Base-by-base conservation (phyloP, 2,113 vertebrate genomes). In the Gila orcuttii region DNA sequence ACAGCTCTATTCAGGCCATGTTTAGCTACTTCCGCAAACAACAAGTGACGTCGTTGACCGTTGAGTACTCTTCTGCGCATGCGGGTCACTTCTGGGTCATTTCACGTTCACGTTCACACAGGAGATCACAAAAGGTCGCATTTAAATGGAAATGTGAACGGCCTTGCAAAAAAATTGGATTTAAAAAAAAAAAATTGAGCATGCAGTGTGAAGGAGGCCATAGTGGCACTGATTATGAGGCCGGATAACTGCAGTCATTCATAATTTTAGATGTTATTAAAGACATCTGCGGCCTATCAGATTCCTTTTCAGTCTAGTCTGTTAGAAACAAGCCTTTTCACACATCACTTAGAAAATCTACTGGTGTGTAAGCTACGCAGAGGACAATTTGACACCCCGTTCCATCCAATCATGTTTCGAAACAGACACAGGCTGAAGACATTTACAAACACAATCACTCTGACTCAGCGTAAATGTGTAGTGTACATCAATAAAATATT, bases 361-460 rank as follows among this genome's bases (percentile, higher is more conserved):
- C 42, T 19, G 60, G 11, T 23, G n/a, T 66, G 50, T 42, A 81
- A 81, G 79, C 79, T 66, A 33, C 25, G 7, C 79, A 31, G 2
- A 66, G 62, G 6, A 7, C 23, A 50, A 47, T 47, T 47, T 25
- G 60, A 31, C 45, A 21, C 39, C 39, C 23, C 28, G 12, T 79
- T 79, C 57, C n/a, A 62, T 62, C 57, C 57, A 79, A 45, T 64
- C 39, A 25, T 66, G 59, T 68, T 82, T 68, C 2, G 15, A 66
- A 31, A 66, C 8, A 66, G 17, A 31, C 79, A 64, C 59, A 31
- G 19, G 39, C n/a, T 33, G 6, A 23, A 25, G 55, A 68, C 47
- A 82, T 82, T 13, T 50, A 82, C 79, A 50, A 80, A 62, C 12
- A 80, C 57, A 60, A 79, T 62, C 55, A 17, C 17, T 60, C 55